A percentile compares a stretch with the other conserved stretches of the same genome.
phyloP scores from a whole-genome alignment of 2,888 invertebrate species.

The Homarus gammarus region DNA sequence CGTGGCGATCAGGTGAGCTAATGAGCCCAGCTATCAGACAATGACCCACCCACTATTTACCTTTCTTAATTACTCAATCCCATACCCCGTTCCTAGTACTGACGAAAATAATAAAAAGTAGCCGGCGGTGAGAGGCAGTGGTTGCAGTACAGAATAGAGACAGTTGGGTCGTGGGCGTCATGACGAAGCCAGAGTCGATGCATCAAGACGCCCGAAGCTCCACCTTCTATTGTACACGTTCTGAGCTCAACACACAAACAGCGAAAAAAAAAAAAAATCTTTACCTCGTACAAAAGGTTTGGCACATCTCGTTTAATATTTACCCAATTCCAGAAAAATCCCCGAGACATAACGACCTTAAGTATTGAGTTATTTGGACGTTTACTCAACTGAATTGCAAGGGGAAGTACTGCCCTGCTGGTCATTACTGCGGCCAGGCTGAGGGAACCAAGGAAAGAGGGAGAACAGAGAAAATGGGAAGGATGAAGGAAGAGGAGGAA shows the following conservation, averaged over 20 bases:
- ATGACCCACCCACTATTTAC: too few species aligned
- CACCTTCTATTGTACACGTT: neutral
- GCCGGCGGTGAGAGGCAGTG: too few species aligned
- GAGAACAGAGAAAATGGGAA: neutral
- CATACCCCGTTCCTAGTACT: too few species aligned
- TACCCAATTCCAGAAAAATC: constrained; percentile 15
- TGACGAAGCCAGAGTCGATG: too few species aligned
- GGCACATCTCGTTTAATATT: constrained; percentile 6
- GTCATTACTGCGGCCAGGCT: neutral
- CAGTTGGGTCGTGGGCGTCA: too few species aligned
- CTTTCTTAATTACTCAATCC: too few species aligned
- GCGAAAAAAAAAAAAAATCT: too few species aligned
- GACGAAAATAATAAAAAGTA: too few species aligned
- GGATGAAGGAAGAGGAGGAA: neutral
- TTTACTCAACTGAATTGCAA: neutral
- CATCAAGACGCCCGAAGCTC: too few species aligned
- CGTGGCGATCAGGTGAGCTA: neutral
- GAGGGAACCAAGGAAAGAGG: neutral
- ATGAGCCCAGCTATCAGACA: neutral
- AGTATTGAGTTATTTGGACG: constrained; percentile 5
- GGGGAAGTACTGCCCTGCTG: neutral
- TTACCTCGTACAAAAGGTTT: constrained; percentile 1
- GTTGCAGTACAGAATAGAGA: too few species aligned
- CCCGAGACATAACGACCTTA: neutral
- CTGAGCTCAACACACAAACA: neutral